Percentiles rank a stretch among this genome's conserved stretches.
phyloP scores from a whole-genome alignment of 2,797 vertebrate species.

The Paedocypris micromegethes region DNA sequence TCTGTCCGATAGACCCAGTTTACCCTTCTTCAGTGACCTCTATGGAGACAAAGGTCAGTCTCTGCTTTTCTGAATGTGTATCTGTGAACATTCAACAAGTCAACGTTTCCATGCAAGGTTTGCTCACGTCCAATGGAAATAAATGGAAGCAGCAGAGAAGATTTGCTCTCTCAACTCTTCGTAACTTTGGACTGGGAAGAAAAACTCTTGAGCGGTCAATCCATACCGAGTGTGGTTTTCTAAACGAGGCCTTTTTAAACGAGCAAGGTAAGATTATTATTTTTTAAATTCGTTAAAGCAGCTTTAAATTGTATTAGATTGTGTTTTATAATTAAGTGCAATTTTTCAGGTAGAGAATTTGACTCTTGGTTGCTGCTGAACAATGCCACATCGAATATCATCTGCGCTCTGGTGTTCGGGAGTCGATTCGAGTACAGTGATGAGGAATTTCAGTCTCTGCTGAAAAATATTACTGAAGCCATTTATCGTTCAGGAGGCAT shows the following conservation, averaged over 20 bases:
- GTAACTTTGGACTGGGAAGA: constrained; percentile 63
- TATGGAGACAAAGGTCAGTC: constrained; percentile 42
- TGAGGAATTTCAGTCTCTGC: constrained; percentile 39
- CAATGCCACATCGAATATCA: constrained; percentile 46
- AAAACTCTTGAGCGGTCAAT: constrained; percentile 55
- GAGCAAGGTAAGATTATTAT: constrained; percentile 49
- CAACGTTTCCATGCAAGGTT: constrained; percentile 45
- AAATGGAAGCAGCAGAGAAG: constrained; percentile 59
- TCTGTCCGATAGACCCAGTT: constrained; percentile 45
- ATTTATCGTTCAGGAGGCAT: constrained; percentile 31
- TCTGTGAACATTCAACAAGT: neutral
- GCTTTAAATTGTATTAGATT: no score
- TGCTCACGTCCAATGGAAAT: constrained; percentile 51
- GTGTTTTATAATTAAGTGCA: constrained; percentile 25
- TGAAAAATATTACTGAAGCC: constrained; percentile 39
- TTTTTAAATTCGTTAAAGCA: no score
- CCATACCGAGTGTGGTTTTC: constrained; percentile 55
- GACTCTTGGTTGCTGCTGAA: constrained; percentile 34
- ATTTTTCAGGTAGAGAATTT: constrained; percentile 29
- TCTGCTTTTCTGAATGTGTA: neutral
- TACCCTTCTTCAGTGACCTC: constrained; percentile 41
- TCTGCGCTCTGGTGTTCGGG: constrained; percentile 49
- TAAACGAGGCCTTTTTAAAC: constrained; percentile 51
- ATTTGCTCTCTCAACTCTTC: constrained; percentile 62
- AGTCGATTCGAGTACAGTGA: constrained; percentile 46